A percentile compares a stretch with the other conserved stretches of the same genome.
These are phyloP conservation scores for Distichodus sexfasciatus DNA, from an alignment of 2,797 vertebrate species.

Conservation along the genomic window DNA sequence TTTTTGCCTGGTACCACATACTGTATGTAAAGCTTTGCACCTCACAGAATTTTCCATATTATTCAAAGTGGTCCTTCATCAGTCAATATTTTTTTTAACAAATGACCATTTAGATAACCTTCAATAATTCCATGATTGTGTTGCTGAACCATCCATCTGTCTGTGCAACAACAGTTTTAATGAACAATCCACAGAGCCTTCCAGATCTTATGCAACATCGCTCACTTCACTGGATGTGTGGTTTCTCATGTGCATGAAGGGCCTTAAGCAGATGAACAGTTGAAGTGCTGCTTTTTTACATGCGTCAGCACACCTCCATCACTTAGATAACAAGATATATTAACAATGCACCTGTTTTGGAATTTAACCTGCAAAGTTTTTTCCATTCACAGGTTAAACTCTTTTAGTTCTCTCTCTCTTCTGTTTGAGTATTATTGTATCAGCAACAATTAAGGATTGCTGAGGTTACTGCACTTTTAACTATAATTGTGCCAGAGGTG, in stretches of 20 bases:
- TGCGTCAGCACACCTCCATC: background rate
- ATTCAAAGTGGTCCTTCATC: no score
- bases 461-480: no score
- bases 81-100: no score
- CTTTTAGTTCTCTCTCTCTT: no score
- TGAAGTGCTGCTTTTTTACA: background rate
- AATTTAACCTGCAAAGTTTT: conserved; percentile 7
- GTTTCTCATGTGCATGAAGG: conserved; percentile 1
- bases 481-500: no score
- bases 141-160: background rate
- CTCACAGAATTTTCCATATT: no score
- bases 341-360: background rate
- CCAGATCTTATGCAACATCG: conserved; percentile 23
- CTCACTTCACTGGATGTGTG: conserved; percentile 1
- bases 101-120: no score
- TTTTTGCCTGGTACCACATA: no score
- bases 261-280: background rate
- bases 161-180: background rate
- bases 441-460: no score
- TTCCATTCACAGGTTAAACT: no score
- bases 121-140: background rate
- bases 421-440: no score
- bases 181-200: conserved; percentile 19
- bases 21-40: no score
- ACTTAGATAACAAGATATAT: conserved; percentile 8